Evolutionary conservation across 1,140 invertebrate species (phyloP), one percentile per base, ranked within the genome.

Genomic region (Drosophila ironensis): DNA sequence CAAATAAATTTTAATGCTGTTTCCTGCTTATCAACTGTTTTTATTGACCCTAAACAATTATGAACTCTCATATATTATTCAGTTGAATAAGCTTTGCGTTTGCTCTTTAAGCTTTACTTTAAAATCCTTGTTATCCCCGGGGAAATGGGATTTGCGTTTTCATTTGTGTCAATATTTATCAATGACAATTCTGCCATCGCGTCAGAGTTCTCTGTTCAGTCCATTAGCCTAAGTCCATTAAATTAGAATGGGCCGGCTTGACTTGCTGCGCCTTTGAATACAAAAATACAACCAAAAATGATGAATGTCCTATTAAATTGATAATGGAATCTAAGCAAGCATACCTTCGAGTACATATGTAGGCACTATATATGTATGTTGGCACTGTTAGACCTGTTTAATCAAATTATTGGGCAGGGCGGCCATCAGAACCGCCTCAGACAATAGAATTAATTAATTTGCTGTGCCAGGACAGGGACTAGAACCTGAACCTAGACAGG

Each of bases 381-480:
- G 6, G 22, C 9, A 35, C 50, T 64, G 52, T 69, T 60, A 63
- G 59, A 63, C 54, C 67, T 60, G 35, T 77, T 84, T 78, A 84
- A 82, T 82, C 73, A 78, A 78, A 73, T 84, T 78, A 84, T n/a
- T 44, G 50, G 14, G 38, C 38, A 54, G 54, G 40, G 40, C 16
- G 42, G 1, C 30, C 30, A 12, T 33, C 30, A 12, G 30, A 12
- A 28, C 30, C 25, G 47, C 38, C 41, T 51, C 67, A 64, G 42
- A 82, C 73, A 82, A 86, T 78, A 73, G 84, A 82, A 63, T 82
- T 78, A 82, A 82, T 82, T 82, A 82, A 84, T 84, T 78, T 84
- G 70, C 69, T 72, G 46, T 27, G 59, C 59, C 61, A 33, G 41
- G 41, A 38, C 56, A 46, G 61, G 33, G 54, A 38, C 40, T 61